Base-by-base conservation (phyloP, 2,113 vertebrate species). In the Charadrius vociferus region DNA sequence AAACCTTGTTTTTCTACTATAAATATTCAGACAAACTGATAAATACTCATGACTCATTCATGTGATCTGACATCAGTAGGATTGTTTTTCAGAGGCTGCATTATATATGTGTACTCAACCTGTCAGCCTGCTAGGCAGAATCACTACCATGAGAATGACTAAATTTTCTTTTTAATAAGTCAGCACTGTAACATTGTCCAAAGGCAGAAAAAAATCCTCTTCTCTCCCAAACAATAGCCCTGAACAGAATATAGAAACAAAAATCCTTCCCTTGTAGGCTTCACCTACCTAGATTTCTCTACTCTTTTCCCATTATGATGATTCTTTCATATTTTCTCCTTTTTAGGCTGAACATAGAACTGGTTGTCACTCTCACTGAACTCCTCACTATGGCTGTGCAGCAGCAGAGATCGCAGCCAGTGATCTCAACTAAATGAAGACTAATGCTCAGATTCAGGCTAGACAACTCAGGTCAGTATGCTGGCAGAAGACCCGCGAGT, bases 161-260 rank as follows among this genome's bases (percentile, higher is more conserved):
- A 87, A 21, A 49, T 72, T 86, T 92, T 86, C 39, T 70, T 88
- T 90, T 93, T 95, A 81, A 70, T 84, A 95, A 90, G 78, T 75
- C 45, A 93, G 49, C 53, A n/a, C n/a, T 85, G 41, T 62, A 84
- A 84, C 56, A 43, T 65, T 87, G 39, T 94, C 52, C 49, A 81
- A 93, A 96, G 61, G 52, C 39, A 81, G 55, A 43, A 65, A 67
- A 37, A 84, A 67, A 39, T 20, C 45, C 37, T 71, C 30, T 72
- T 36, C 21, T 67, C 59, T 86, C 24, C 21, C 55, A 27, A 45
- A 52, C 36, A 62, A 29, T 24, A 66, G 2, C 41, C 32, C 30
- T 85, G 56, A 85, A 87, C 18, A 84, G 27, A 87, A 79, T n/a
- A 59, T 5, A 65, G 53, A 66, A 82, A 77, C 10, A 65, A 79